These are phyloP conservation scores for Conomelus anceps DNA, from an alignment of 2,888 invertebrate genomes.

Conservation along the genomic window DNA sequence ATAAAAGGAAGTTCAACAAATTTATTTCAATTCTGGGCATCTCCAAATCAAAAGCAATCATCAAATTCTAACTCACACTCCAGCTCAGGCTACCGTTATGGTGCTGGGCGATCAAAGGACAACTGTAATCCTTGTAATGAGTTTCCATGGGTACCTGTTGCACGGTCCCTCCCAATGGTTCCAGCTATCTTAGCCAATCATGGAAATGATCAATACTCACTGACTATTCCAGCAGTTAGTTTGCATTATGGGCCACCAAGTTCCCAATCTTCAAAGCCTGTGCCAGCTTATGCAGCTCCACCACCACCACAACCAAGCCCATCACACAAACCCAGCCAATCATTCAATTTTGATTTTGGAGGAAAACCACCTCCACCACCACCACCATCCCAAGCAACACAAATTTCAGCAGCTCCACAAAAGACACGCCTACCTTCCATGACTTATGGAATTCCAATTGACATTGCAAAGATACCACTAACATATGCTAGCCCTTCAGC, in stretches of 20 bases:
- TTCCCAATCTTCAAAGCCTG: not conserved
- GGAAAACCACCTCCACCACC: conserved; percentile 8
- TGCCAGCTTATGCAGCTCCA: not conserved
- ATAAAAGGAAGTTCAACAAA: conserved; percentile 5
- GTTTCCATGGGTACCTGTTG: conserved; percentile 76
- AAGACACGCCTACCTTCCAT: not conserved
- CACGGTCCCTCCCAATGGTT: conserved; percentile 28
- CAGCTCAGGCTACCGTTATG: conserved; percentile 7
- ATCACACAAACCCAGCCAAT: conserved; percentile 1
- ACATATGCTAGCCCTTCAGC: conserved; percentile 20
- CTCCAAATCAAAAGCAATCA: not conserved
- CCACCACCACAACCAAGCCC: not conserved
- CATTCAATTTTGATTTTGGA: not conserved
- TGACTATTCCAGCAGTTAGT: not conserved
- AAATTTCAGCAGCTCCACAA: conserved; percentile 14
- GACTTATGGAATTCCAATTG: conserved; percentile 29
- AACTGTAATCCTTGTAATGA: conserved; percentile 70
- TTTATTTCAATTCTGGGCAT: not conserved
- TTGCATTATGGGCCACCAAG: conserved; percentile 15
- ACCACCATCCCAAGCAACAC: not conserved
- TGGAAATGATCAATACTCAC: not conserved
- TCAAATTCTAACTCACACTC: not conserved
- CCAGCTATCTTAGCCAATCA: not conserved
- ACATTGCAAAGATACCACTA: conserved; percentile 34
- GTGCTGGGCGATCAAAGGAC: conserved; percentile 42